A percentile compares a stretch with the other conserved stretches of the same genome.
Conservation (phyloP, 2,113 vertebrate species). For the Ascaphus truei region DNA sequence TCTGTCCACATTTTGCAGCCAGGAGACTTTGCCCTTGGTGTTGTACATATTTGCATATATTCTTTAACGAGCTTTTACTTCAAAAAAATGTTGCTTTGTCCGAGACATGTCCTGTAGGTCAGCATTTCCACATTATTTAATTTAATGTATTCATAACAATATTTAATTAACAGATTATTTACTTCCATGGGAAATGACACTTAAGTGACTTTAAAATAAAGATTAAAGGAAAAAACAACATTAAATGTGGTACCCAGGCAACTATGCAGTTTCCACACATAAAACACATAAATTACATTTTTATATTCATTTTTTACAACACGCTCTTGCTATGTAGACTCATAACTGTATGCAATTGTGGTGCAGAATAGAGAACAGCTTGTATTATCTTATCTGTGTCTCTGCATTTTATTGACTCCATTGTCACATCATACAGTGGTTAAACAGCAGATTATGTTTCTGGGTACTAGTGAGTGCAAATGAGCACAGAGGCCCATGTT, state of each 20-base stretch:
- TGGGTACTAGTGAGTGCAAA: no score
- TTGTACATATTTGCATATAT: neutral
- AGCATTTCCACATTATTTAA: neutral
- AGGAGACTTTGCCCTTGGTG: neutral
- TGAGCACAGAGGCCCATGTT: no score
- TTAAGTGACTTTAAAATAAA: neutral
- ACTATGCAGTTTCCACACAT: neutral
- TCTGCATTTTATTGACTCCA: no score
- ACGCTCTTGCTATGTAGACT: no score
- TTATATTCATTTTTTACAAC: conserved; percentile 6
- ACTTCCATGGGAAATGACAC: conserved; percentile 21
- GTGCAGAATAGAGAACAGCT: no score
- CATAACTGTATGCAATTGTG: no score
- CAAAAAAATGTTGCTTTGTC: no score
- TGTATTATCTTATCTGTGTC: no score
- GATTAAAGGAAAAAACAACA: neutral
- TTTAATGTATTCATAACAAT: conserved; percentile 1
- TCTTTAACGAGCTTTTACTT: no score
- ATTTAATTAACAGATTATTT: conserved; percentile 1
- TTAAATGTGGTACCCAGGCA: neutral
- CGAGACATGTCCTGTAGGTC: no score
- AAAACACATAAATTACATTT: neutral
- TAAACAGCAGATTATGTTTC: no score
- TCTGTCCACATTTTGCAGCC: neutral
- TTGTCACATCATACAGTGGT: no score